phyloP scores from a whole-genome alignment of 2,113 vertebrate species.

The Tiliqua scincoides region DNA sequence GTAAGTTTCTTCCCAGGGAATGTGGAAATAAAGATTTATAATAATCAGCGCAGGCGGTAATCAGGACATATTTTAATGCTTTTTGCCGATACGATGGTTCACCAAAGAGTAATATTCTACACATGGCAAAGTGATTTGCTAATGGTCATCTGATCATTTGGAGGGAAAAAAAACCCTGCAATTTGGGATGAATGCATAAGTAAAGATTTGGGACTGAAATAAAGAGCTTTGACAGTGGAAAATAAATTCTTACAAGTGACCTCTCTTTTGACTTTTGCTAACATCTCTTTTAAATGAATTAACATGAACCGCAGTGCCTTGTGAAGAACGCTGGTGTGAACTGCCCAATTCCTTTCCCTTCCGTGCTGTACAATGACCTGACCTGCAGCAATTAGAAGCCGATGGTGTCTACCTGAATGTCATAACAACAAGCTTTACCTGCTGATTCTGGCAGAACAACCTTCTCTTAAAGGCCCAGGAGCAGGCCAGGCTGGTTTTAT shows the following conservation, averaged over 20 bases:
- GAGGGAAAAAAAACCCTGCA: not conserved
- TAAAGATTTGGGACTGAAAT: constrained; percentile 12
- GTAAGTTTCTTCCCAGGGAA: not conserved
- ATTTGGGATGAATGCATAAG: constrained; percentile 11
- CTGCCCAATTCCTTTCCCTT: not conserved
- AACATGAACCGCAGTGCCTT: constrained; percentile 23
- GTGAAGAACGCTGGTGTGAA: not conserved
- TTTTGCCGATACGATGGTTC: constrained; percentile 25
- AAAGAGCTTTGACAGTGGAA: not conserved
- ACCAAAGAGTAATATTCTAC: constrained; percentile 46
- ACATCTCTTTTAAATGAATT: constrained; percentile 44
- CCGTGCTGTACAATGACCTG: no score
- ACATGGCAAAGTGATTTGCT: constrained; percentile 51
- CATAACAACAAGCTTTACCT: no score
- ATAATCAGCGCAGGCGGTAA: not conserved
- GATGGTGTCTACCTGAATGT: no score
- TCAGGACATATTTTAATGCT: constrained; percentile 34
- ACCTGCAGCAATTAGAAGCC: no score
- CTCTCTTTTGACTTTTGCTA: constrained; percentile 18
- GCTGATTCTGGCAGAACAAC: no score
- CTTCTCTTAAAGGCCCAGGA: no score
- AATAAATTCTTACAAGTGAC: constrained; percentile 21
- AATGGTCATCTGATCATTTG: constrained; percentile 19
- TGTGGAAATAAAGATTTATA: constrained; percentile 19
- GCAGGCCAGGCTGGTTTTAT: no score